Percentiles rank a stretch among this genome's conserved stretches.
Conservation (phyloP, 2,888 invertebrate species). For the Nomada goodeniana region DNA sequence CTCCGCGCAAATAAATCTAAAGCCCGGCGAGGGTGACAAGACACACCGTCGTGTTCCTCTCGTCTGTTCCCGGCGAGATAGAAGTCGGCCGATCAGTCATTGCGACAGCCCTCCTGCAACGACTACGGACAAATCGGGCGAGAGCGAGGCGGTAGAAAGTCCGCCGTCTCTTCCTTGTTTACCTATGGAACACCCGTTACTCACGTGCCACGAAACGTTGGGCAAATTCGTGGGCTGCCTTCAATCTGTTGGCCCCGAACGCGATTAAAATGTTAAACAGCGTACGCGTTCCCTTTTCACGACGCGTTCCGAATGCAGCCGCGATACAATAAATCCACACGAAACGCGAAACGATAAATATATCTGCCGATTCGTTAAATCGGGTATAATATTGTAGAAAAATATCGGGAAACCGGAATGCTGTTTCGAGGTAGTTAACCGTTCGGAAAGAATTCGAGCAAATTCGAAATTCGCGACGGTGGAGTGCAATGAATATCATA, state of each 20-base stretch:
- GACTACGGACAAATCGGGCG: constrained; percentile 67
- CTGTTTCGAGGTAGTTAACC: too few relatives aligned
- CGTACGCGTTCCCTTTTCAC: background rate
- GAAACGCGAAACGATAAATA: too few relatives aligned
- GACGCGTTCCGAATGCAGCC: too few relatives aligned
- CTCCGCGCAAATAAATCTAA: constrained; percentile 71
- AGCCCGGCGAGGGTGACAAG: constrained; percentile 66
- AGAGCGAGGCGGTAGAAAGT: constrained; percentile 45
- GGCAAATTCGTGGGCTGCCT: constrained; percentile 24
- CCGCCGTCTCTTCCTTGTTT: constrained; percentile 16
- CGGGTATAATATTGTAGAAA: too few relatives aligned
- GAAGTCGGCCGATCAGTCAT: constrained; percentile 76
- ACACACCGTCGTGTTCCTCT: constrained; percentile 72
- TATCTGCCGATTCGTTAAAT: too few relatives aligned
- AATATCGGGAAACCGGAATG: too few relatives aligned
- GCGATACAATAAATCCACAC: too few relatives aligned
- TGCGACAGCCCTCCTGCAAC: constrained; percentile 69
- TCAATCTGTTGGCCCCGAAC: background rate
- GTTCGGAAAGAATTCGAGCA: too few relatives aligned
- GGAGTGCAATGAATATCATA: too few relatives aligned
- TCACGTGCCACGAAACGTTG: background rate
- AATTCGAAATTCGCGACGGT: too few relatives aligned
- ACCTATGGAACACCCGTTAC: constrained; percentile 12
- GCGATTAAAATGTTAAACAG: background rate
- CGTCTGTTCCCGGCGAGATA: constrained; percentile 68